phyloP scores from a whole-genome alignment of 2,797 vertebrate genomes.

The Pteronotus mesoamericanus region DNA sequence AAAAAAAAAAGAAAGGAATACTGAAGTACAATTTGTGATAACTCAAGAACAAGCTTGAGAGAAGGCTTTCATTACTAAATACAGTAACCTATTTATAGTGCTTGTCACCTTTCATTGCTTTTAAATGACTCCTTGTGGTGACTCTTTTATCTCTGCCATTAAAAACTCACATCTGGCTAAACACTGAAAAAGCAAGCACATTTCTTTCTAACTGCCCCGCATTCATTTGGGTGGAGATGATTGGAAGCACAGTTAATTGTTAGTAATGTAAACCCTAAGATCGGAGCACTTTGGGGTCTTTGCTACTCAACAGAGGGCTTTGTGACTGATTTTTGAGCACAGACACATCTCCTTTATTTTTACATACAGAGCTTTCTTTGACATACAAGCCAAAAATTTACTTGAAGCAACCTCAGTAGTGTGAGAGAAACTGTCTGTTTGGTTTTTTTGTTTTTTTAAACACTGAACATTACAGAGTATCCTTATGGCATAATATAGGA shows the following conservation, averaged over 20 bases:
- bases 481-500: neutral
- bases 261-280: neutral
- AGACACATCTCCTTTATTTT: conserved; percentile 34
- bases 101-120: neutral
- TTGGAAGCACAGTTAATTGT: neutral
- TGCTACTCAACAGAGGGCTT: neutral
- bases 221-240: neutral
- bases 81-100: neutral
- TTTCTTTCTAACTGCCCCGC: neutral
- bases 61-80: conserved; percentile 8
- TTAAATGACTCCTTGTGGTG: neutral
- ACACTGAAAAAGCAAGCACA: neutral
- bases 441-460: neutral
- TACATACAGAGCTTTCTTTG: conserved; percentile 33
- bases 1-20: neutral
- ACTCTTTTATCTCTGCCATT: neutral
- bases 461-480: neutral
- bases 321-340: neutral
- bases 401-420: neutral
- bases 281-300: neutral
- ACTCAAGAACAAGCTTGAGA: neutral
- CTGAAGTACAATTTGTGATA: neutral
- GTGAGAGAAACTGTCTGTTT: neutral
- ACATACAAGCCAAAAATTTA: conserved; percentile 25
- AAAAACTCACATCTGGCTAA: neutral